A percentile compares a stretch with the other conserved stretches of the same genome.
Conservation (phyloP, 2,113 vertebrate species). For the Ptilorrhoa leucosticta region DNA sequence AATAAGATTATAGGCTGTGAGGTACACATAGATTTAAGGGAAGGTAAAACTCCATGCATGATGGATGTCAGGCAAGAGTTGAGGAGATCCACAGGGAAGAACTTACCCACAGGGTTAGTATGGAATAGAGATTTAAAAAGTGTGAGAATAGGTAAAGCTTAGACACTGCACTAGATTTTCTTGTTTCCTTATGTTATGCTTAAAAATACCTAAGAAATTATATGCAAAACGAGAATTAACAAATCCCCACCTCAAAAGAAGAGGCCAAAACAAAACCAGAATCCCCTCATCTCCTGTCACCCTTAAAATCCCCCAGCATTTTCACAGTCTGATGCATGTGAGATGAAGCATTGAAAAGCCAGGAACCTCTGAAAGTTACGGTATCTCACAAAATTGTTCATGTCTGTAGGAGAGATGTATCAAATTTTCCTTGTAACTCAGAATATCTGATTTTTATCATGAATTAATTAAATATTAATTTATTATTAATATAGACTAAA, state of each 20-base stretch:
- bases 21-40: background rate
- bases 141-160: background rate
- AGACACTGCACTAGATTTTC: background rate
- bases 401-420: background rate
- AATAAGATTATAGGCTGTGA: background rate
- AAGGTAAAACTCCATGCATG: background rate
- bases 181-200: constrained; percentile 5
- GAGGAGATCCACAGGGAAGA: background rate
- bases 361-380: background rate
- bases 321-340: constrained; percentile 10
- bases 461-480: background rate
- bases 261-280: background rate
- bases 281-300: background rate
- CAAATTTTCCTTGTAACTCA: background rate
- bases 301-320: background rate
- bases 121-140: background rate
- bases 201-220: constrained; percentile 18
- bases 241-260: background rate
- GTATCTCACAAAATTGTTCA: background rate
- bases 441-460: background rate
- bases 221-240: background rate
- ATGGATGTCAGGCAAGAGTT: background rate
- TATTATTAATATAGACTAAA: background rate
- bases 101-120: background rate
- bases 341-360: background rate